phyloP scores from a whole-genome alignment of 64 coral and sea anemone species.

The Cladopsammia gracilis region DNA sequence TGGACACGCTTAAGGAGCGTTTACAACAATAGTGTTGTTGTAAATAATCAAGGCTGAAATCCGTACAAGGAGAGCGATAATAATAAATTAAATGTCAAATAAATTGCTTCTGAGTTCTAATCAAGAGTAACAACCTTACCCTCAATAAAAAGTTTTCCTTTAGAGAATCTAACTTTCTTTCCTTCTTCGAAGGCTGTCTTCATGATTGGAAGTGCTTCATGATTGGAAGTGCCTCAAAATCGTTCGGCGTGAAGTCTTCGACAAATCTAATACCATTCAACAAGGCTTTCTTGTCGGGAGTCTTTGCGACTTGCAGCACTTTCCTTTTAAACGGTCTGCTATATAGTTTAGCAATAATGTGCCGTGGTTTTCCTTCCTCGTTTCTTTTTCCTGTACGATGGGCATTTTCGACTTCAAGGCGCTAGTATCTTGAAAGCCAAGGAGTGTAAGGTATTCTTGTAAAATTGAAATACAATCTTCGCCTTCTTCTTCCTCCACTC shows the following conservation, averaged over 20 bases:
- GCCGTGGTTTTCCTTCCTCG: neutral
- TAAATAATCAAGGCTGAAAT: neutral
- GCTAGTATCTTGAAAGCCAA: too few species aligned
- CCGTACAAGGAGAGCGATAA: too few species aligned
- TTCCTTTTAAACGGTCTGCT: neutral
- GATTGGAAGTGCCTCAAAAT: neutral
- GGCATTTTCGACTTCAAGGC: too few species aligned
- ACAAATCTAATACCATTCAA: neutral
- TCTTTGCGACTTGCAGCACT: neutral
- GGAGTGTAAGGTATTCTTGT: too few species aligned
- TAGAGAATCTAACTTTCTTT: neutral
- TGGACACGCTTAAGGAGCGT: neutral
- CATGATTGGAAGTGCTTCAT: neutral
- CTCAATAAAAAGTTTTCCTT: neutral
- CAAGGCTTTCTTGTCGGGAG: neutral
- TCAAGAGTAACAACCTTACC: neutral
- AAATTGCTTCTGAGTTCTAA: neutral
- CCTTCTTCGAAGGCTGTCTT: neutral
- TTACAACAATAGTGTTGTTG: neutral
- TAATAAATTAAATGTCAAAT: neutral
- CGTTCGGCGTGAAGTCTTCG: neutral
- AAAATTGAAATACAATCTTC: too few species aligned
- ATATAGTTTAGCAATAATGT: neutral
- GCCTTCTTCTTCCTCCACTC: too few species aligned
- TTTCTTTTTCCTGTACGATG: neutral